phyloP scores from a whole-genome alignment of 2,888 invertebrate species.

The Sepiola atlantica region DNA sequence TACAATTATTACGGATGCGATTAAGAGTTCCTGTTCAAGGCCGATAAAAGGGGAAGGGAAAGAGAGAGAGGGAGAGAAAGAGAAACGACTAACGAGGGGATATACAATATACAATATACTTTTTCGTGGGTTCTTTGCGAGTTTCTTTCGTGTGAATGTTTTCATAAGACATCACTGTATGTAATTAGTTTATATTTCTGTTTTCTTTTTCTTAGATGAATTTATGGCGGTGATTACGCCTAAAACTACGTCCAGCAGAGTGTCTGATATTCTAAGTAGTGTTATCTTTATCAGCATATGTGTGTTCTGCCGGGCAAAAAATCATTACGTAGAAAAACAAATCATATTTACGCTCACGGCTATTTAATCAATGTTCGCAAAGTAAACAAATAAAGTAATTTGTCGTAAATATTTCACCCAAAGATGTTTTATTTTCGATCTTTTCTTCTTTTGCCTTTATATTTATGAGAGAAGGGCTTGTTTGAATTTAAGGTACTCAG shows the following conservation, averaged over 20 bases:
- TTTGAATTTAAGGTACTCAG: too few species aligned
- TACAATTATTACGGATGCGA: too few species aligned
- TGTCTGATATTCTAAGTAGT: not conserved
- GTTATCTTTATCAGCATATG: not conserved
- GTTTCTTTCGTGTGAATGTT: too few species aligned
- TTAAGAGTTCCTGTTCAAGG: too few species aligned
- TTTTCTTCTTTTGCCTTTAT: not conserved
- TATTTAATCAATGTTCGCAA: not conserved
- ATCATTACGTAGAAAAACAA: not conserved
- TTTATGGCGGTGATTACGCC: not conserved
- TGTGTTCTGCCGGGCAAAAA: not conserved
- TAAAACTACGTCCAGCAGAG: not conserved
- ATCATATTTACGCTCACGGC: not conserved
- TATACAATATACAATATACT: not conserved
- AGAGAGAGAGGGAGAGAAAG: not conserved
- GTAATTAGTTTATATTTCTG: not conserved
- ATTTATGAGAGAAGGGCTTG: too few species aligned
- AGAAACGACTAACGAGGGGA: rapidly evolving
- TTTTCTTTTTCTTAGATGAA: not conserved
- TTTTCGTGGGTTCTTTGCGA: too few species aligned
- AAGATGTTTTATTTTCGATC: not conserved
- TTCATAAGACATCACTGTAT: not conserved
- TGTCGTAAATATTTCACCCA: not conserved
- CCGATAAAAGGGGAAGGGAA: not conserved
- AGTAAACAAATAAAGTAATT: not conserved